Evolutionary conservation across 2,888 invertebrate genomes (phyloP).

Genomic region (Calliopum simillimum): DNA sequence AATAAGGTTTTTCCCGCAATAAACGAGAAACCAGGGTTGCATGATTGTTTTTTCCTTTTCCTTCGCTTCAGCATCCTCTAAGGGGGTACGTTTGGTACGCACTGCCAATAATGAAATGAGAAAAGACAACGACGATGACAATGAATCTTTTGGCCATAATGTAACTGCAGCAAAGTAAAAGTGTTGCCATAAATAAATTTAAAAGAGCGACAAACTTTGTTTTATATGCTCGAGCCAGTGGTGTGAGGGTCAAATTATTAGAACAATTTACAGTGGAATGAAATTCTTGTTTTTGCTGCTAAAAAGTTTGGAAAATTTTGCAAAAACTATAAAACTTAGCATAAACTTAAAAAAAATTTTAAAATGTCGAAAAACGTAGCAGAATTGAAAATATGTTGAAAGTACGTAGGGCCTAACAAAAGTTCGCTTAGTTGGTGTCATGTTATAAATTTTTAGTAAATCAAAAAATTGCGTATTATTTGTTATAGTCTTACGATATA

Average conservation of each 20-base stretch:
- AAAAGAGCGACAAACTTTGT: slow-evolving; percentile 38
- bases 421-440: too few relatives aligned
- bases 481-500: too few relatives aligned
- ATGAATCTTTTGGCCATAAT: neutral
- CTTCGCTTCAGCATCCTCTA: neutral
- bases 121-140: neutral
- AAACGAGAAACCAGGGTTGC: neutral
- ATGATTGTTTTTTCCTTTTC: neutral
- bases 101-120: slow-evolving; percentile 13
- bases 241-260: neutral
- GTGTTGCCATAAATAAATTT: slow-evolving; percentile 45
- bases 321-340: too few relatives aligned
- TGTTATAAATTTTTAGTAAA: too few relatives aligned
- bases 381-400: too few relatives aligned
- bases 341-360: too few relatives aligned
- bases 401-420: too few relatives aligned
- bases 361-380: too few relatives aligned
- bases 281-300: too few relatives aligned
- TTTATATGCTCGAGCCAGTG: slow-evolving; percentile 19
- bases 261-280: too few relatives aligned
- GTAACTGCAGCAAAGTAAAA: slow-evolving; percentile 28
- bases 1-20: slow-evolving; percentile 56
- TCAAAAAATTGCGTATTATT: too few relatives aligned
- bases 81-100: neutral
- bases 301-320: too few relatives aligned